Conservation (phyloP, 2,113 vertebrate species). For the Clarias gariepinus region DNA sequence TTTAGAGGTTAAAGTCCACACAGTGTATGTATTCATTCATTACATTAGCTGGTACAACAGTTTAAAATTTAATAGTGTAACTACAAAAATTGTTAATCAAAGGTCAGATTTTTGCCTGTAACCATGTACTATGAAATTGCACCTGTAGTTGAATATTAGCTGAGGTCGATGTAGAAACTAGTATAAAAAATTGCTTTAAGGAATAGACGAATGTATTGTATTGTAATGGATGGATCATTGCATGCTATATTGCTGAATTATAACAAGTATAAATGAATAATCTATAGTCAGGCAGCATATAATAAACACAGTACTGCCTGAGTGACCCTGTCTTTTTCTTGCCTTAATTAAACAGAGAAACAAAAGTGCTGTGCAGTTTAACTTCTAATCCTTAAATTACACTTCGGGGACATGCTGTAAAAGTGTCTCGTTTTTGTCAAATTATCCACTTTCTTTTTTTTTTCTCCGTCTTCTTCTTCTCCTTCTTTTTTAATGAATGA, state of each 20-base stretch:
- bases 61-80: background rate
- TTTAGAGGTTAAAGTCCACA: slow-evolving; percentile 1
- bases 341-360: slow-evolving; percentile 53
- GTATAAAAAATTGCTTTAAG: background rate
- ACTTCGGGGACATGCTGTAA: slow-evolving; percentile 43
- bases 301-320: slow-evolving; percentile 50
- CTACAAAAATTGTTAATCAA: slow-evolving; percentile 13
- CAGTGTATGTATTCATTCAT: background rate
- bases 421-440: slow-evolving; percentile 50
- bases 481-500: slow-evolving; percentile 35
- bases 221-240: slow-evolving; percentile 14
- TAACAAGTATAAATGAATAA: slow-evolving; percentile 52
- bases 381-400: slow-evolving; percentile 54
- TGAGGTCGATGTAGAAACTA: slow-evolving; percentile 10
- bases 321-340: slow-evolving; percentile 41
- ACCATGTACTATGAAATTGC: background rate
- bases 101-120: background rate
- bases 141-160: slow-evolving; percentile 27
- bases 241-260: slow-evolving; percentile 55
- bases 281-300: slow-evolving; percentile 50
- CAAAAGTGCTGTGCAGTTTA: slow-evolving; percentile 46
- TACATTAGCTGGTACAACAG: background rate
- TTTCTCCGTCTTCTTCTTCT: background rate
- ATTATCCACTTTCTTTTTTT: slow-evolving; percentile 28
- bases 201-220: background rate